Base-by-base conservation (phyloP, 2,888 invertebrate species). In the Bugulina stolonifera region DNA sequence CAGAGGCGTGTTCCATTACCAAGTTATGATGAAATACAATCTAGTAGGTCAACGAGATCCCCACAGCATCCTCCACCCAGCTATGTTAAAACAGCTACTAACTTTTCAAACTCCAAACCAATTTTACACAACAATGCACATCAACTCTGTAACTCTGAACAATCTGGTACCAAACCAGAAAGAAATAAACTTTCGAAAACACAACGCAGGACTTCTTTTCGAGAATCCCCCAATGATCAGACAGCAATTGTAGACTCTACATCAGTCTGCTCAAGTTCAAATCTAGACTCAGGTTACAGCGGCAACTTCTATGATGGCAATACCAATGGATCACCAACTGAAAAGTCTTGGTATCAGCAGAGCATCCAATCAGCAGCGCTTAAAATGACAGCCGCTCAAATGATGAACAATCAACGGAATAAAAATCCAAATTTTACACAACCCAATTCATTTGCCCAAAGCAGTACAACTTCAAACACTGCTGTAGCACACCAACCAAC, bases 251-350 rank as follows among this genome's bases (percentile, higher is more conserved):
- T 43, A 18, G 43, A 43, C 18, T 43, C 43, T 43, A 43, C 43
- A 10, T 43, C 43, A 10, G 18, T 22, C 32, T 64, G 64, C 32
- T 64, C 64, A 10, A 64, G 64, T 32, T 64, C 64, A 5, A 64
- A 64, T 32, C 32, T 27, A n/a, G 64, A 64, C n/a, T 64, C 64
- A 18, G 64, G 64, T 5, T 64, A 64, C 32, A 32, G 64, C 5
- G 64, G 64, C 2, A 64, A 64, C 34, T 64, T 64, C 27, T 64
- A 64, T 64, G 64, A 64, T 32, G 32, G 32, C 64, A 64, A 64
- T 32, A 64, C 32, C 2, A 64, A 64, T 32, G 34, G 64, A 27
- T 57, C 57, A 57, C 14, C 64, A 29, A 14, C 22, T 27, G 22
- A 64, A 10, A 64, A 64, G 25, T 25, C 64, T 2, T 64, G 64